Conservation (phyloP, 1,140 invertebrate species). For the Heliconius melpomene region DNA sequence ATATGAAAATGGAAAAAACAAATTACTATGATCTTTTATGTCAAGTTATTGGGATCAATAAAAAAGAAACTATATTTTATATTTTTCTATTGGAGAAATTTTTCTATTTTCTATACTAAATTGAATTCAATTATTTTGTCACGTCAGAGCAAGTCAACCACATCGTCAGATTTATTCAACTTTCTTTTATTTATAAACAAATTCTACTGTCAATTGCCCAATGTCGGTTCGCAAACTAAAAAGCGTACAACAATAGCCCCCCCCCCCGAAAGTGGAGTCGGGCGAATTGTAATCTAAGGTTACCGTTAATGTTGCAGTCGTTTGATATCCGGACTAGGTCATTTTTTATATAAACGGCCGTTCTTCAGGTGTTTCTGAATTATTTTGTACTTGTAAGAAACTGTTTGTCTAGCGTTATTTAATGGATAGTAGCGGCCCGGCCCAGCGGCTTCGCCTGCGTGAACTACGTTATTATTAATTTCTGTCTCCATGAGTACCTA, state of each 20-base stretch:
- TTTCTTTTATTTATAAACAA: conserved; percentile 27
- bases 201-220: conserved; percentile 21
- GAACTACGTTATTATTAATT: too few relatives aligned
- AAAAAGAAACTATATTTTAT: too few relatives aligned
- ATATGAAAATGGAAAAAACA: too few relatives aligned
- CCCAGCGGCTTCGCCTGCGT: too few relatives aligned
- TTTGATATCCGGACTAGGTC: conserved; percentile 73
- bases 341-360: conserved; percentile 61
- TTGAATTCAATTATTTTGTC: not conserved
- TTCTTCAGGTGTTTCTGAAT: conserved; percentile 32
- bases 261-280: conserved; percentile 58
- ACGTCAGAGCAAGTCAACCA: conserved; percentile 16
- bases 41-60: too few relatives aligned
- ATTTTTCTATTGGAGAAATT: not conserved
- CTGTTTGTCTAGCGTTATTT: conserved; percentile 22
- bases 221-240: conserved; percentile 52
- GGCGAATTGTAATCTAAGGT: conserved; percentile 69
- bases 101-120: not conserved
- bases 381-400: conserved; percentile 32
- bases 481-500: too few relatives aligned
- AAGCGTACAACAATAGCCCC: conserved; percentile 51
- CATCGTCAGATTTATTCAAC: not conserved
- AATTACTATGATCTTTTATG: too few relatives aligned
- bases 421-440: too few relatives aligned
- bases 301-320: conserved; percentile 77